Conservation (phyloP, 2,797 vertebrate genomes). For the Enteromius afrohamiltoni region DNA sequence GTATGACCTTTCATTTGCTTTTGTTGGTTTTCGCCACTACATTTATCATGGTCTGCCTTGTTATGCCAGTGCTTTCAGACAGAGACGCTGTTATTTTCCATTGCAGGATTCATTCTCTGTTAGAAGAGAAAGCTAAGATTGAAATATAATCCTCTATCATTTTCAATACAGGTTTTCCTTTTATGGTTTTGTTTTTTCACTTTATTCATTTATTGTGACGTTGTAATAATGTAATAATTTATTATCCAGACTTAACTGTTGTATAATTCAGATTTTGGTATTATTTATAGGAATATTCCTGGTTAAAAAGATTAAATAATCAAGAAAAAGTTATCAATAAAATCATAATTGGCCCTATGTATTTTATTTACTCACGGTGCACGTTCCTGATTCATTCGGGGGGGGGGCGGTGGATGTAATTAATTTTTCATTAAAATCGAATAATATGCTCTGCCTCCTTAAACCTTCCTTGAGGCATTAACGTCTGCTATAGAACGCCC, state of each 20-base stretch:
- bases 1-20: conserved; percentile 3
- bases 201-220: neutral
- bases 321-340: neutral
- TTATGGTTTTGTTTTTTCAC: neutral
- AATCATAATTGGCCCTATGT: neutral
- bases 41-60: neutral
- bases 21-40: conserved; percentile 20
- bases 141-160: conserved; percentile 1
- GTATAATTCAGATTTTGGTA: neutral
- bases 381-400: neutral
- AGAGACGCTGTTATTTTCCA: neutral
- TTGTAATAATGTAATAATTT: neutral
- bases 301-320: neutral
- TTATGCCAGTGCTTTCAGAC: neutral
- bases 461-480: neutral
- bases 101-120: neutral
- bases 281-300: neutral
- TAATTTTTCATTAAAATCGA: neutral
- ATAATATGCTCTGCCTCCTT: neutral
- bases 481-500: neutral
- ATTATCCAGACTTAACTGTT: neutral
- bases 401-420: too few species aligned
- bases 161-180: neutral
- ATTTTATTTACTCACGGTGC: neutral
- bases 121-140: conserved; percentile 6